Conservation (phyloP, 2,888 invertebrate genomes). For the Pheosia tremula region DNA sequence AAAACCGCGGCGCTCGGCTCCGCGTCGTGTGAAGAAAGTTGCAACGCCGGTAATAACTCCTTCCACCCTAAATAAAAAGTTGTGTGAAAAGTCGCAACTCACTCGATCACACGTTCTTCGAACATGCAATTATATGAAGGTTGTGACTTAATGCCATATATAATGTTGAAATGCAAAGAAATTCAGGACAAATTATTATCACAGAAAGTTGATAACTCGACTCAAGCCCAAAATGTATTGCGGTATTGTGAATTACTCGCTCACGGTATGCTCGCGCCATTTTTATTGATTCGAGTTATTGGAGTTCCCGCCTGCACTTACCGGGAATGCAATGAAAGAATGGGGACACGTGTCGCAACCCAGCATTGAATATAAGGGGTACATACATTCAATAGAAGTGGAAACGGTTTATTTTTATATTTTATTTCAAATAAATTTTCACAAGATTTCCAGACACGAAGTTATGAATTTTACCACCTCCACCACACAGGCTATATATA, state of each 20-base stretch:
- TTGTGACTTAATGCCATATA: no score
- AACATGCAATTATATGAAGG: not conserved
- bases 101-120: not conserved
- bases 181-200: no score
- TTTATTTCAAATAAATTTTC: no score
- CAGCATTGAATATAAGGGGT: not conserved
- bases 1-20: not conserved
- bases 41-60: slow-evolving; percentile 7
- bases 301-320: not conserved
- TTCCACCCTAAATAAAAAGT: not conserved
- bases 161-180: no score
- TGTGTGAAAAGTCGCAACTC: not conserved
- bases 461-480: no score
- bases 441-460: no score
- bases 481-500: no score
- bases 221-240: no score
- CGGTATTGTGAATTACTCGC: not conserved
- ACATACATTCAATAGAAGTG: not conserved
- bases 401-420: no score
- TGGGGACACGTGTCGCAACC: not conserved
- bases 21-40: not conserved
- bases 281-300: slow-evolving; percentile 2
- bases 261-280: not conserved
- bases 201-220: no score
- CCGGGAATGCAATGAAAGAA: slow-evolving; percentile 1